Base-by-base conservation (phyloP, 1,140 invertebrate genomes). In the Zaprionus davidi region DNA sequence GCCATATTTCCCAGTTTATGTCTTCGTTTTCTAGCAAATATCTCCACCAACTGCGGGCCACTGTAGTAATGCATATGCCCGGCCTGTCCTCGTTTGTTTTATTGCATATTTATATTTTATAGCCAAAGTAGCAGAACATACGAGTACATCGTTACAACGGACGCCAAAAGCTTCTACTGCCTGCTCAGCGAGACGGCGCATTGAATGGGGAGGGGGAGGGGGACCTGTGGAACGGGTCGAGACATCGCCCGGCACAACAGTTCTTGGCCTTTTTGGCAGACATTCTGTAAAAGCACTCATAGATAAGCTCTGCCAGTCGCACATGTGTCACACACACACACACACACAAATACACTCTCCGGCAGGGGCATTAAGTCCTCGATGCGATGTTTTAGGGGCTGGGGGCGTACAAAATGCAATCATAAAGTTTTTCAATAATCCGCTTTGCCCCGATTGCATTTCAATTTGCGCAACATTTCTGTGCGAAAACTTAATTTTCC, bases 61-160 rank as follows among this genome's bases (percentile, higher is more conserved):
- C 51, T 67, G 36, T 20, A 51, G 77, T 84, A 88, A 84, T 84
- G 84, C 84, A 90, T 88, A 88, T 81, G 84, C 76, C 67, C 75
- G 66, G 71, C 75, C 84, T 86, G 85, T 88, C 88, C 81, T 85
- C 85, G 85, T 88, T 88, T 88, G 85, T 88, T 88, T 88, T 88
- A 88, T 88, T 90, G 85, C 85, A 88, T 90, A 88, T 88, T 90
- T 88, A 88, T 88, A 85, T 88, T 90, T 88, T 90, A 85, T 88
- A 88, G 81, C 85, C 68, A 88, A 90, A 90, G 84, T 88, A 88
- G 84, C 81, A 90, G 84, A 90, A 88, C 90, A 90, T 90, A 75
- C 72, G 72, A 75, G 59, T 75, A 88, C 88, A 90, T 88, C 85
- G 84, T 74, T 90, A 77, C 72, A 80, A 78, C 70, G 72, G 73